Percentiles rank a stretch among this genome's conserved stretches.
Evolutionary conservation across 2,113 vertebrate genomes (phyloP).

Genomic region (Oncorhynchus masou): DNA sequence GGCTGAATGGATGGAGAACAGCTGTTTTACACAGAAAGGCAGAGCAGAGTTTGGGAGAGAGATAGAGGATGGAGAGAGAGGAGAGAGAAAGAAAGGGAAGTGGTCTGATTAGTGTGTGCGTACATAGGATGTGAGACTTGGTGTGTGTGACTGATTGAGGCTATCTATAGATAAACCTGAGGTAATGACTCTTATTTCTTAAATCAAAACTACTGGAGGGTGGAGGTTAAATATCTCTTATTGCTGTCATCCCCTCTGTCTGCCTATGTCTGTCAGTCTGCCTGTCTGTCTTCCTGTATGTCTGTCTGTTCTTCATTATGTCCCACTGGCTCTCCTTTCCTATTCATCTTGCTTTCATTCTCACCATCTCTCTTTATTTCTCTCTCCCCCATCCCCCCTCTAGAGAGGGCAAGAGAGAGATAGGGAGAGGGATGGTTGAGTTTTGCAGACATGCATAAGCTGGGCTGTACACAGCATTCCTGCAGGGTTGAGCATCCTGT

Average conservation of each 20-base stretch:
- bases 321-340: too few species aligned
- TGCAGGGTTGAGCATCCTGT: conserved; percentile 76
- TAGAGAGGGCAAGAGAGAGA: conserved; percentile 11
- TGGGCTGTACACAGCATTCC: conserved; percentile 70
- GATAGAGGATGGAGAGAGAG: background rate
- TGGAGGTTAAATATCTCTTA: too few species aligned
- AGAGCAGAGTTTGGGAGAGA: background rate
- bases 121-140: background rate
- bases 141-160: too few species aligned
- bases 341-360: too few species aligned
- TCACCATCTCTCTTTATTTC: background rate
- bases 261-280: too few species aligned
- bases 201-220: too few species aligned
- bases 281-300: too few species aligned
- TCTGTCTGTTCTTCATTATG: too few species aligned
- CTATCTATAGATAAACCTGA: too few species aligned
- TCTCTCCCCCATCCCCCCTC: conserved; percentile 14
- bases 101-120: too few species aligned
- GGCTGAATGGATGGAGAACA: conserved; percentile 63
- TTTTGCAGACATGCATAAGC: conserved; percentile 61
- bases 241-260: too few species aligned
- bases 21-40: conserved; percentile 41
- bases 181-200: too few species aligned
- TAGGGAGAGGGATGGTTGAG: conserved; percentile 40
- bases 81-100: background rate